Evolutionary conservation across 2,888 invertebrate species (phyloP).

Genomic region (Nephrotoma flavescens): DNA sequence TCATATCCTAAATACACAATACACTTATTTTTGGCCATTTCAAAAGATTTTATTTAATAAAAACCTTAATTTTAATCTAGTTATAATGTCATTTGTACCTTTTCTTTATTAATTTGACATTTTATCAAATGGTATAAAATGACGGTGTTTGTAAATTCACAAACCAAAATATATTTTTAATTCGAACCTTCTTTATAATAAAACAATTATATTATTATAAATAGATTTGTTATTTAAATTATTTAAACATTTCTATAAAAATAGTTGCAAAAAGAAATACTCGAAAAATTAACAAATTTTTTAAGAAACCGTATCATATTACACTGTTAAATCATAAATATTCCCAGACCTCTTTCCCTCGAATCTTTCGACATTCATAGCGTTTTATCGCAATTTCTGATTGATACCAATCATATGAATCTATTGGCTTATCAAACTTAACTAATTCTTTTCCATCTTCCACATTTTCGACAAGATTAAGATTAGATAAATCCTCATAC

Average conservation of each 20-base stretch:
- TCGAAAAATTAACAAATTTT: no score
- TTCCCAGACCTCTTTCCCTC: background rate
- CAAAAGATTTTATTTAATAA: background rate
- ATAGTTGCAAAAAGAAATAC: no score
- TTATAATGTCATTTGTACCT: background rate
- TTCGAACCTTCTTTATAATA: no score
- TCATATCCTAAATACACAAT: slow-evolving; percentile 63
- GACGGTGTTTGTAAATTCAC: background rate
- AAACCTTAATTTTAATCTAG: background rate
- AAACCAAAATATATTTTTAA: no score
- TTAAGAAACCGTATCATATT: background rate
- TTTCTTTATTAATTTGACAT: background rate
- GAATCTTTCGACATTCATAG: background rate
- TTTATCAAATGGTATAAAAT: background rate
- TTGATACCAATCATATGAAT: background rate
- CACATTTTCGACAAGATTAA: background rate
- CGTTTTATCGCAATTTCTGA: background rate
- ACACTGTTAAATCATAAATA: background rate
- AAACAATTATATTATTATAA: no score
- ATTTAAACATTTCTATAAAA: no score
- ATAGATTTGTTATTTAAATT: no score
- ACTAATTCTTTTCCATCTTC: background rate
- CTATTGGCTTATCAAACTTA: background rate
- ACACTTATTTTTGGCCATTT: slow-evolving; percentile 37
- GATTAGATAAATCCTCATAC: background rate